Evolutionary conservation across 1,140 invertebrate genomes (phyloP).

Genomic region (Oryzaephilus surinamensis): DNA sequence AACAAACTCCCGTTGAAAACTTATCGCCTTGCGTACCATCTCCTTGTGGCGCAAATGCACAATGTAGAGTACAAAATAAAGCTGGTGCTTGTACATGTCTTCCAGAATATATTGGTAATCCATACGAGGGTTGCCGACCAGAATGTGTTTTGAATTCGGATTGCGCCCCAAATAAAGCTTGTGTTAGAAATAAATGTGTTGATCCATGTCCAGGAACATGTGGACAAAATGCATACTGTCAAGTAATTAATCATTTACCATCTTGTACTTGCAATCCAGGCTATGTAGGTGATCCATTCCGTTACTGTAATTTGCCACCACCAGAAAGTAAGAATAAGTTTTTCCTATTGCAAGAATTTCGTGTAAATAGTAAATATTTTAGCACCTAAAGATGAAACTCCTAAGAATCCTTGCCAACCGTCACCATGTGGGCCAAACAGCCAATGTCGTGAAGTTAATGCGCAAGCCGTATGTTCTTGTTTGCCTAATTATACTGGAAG

Average conservation of each 20-base stretch:
- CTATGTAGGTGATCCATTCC: slow-evolving; percentile 48
- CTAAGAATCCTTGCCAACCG: slow-evolving; percentile 56
- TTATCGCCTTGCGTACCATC: slow-evolving; percentile 37
- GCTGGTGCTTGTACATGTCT: slow-evolving; percentile 41
- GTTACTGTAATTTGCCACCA: slow-evolving; percentile 23
- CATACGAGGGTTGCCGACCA: slow-evolving; percentile 40
- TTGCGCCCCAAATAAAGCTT: slow-evolving; percentile 38
- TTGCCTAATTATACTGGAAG: slow-evolving; percentile 50
- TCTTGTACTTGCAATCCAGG: slow-evolving; percentile 49
- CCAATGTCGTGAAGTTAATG: slow-evolving; percentile 44
- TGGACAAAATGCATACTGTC: slow-evolving; percentile 43
- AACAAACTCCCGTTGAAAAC: slow-evolving; percentile 35
- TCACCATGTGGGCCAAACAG: slow-evolving; percentile 70
- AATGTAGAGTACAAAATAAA: slow-evolving; percentile 35
- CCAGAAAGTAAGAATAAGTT: slow-evolving; percentile 29
- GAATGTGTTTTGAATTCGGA: slow-evolving; percentile 41
- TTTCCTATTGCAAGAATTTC: background rate
- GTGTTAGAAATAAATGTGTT: slow-evolving; percentile 38
- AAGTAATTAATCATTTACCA: slow-evolving; percentile 44
- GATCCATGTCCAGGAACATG: slow-evolving; percentile 44
- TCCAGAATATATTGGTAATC: slow-evolving; percentile 42
- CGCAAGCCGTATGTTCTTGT: slow-evolving; percentile 50
- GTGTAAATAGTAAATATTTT: background rate
- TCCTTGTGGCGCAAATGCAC: slow-evolving; percentile 43
- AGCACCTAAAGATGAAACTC: slow-evolving; percentile 33